A percentile compares a stretch with the other conserved stretches of the same genome.
Evolutionary conservation across 2,113 vertebrate species (phyloP).

Genomic region (Urocynchramus pylzowi): DNA sequence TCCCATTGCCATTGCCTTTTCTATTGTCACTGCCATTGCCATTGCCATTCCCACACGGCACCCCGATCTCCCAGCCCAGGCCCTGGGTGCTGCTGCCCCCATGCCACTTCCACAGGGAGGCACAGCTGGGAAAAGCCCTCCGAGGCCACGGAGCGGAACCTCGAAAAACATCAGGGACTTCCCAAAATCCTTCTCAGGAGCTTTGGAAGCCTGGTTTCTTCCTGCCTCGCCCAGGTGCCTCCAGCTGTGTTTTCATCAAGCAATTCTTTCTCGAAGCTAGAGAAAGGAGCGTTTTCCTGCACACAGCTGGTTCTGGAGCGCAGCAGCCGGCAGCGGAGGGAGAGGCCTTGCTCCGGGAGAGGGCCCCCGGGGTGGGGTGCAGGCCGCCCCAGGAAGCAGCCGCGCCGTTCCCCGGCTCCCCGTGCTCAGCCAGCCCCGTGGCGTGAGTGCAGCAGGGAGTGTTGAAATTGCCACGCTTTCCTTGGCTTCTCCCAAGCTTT

Average conservation of each 20-base stretch:
- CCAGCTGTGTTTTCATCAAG: rapidly evolving
- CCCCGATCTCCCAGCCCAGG: rapidly evolving
- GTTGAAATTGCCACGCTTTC: background rate
- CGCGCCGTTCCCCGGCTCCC: rapidly evolving
- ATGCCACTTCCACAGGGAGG: background rate
- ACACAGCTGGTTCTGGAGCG: background rate
- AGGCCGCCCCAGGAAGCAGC: too few relatives aligned
- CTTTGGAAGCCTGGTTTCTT: rapidly evolving
- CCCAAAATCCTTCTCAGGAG: background rate
- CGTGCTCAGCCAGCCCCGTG: background rate
- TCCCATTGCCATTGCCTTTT: too few relatives aligned
- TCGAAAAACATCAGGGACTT: background rate
- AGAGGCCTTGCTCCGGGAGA: background rate
- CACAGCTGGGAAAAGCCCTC: background rate
- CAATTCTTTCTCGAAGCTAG: background rate
- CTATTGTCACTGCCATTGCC: too few relatives aligned
- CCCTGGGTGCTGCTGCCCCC: rapidly evolving
- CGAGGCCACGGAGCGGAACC: rapidly evolving
- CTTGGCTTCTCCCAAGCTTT: background rate
- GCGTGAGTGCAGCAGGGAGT: background rate
- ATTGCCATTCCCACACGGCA: rapidly evolving
- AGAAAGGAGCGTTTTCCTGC: background rate
- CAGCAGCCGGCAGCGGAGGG: background rate
- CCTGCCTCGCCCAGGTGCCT: rapidly evolving
- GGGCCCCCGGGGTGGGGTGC: background rate